These are phyloP conservation scores for Triplophysa tibetana DNA, from an alignment of 2,113 vertebrate genomes.

Conservation along the genomic window DNA sequence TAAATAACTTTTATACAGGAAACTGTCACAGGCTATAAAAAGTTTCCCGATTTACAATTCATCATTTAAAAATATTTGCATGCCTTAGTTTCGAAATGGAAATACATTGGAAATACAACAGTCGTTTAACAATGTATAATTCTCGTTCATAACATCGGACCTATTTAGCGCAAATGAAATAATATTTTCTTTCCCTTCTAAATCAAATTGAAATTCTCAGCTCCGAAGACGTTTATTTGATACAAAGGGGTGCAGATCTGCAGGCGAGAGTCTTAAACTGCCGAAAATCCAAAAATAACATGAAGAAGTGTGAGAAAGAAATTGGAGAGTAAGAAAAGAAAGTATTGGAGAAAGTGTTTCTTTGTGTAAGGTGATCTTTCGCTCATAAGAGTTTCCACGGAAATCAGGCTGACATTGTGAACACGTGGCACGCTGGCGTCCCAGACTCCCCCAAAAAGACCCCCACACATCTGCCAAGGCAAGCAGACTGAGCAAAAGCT, in stretches of 20 bases:
- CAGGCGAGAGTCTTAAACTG: slow-evolving; percentile 17
- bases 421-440: slow-evolving; percentile 62
- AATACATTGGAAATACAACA: not conserved
- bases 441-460: slow-evolving; percentile 58
- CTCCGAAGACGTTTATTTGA: not conserved
- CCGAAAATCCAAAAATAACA: slow-evolving; percentile 18
- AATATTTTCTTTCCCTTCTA: slow-evolving; percentile 26
- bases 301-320: slow-evolving; percentile 50
- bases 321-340: slow-evolving; percentile 3
- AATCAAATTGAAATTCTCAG: slow-evolving; percentile 4
- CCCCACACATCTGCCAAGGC: slow-evolving; percentile 75
- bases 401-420: slow-evolving; percentile 70
- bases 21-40: not conserved
- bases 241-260: not conserved
- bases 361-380: slow-evolving; percentile 56
- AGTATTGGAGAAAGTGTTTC: slow-evolving; percentile 44
- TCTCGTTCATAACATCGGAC: not conserved
- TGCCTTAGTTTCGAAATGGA: not conserved
- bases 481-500: slow-evolving; percentile 63
- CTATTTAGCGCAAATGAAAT: not conserved
- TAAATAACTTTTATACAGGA: slow-evolving; percentile 29
- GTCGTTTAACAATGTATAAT: not conserved
- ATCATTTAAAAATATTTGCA: not conserved
- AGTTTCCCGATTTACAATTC: not conserved
- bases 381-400: slow-evolving; percentile 67